Conservation (phyloP, 2,797 vertebrate genomes). For the Sebastes matsubarae region DNA sequence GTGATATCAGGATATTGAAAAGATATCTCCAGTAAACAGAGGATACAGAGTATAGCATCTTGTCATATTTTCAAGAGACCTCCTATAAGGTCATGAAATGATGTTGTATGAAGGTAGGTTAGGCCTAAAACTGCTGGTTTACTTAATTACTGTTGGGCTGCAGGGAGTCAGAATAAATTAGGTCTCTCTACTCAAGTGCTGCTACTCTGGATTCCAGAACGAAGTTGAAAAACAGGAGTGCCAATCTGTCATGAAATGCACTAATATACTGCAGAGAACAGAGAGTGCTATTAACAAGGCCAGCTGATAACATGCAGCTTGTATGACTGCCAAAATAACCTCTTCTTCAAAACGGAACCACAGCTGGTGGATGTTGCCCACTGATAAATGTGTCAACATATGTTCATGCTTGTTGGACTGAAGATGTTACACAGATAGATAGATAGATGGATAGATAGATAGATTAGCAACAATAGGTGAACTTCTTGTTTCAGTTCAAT, state of each 20-base stretch:
- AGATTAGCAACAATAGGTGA: neutral
- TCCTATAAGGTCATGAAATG: neutral
- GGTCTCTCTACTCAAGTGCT: neutral
- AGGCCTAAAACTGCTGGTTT: neutral
- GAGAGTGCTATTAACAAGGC: neutral
- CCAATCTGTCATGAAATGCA: neutral
- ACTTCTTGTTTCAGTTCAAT: neutral
- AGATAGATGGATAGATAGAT: neutral
- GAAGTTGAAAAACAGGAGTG: neutral
- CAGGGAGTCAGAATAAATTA: neutral
- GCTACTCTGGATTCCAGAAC: neutral
- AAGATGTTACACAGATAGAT: neutral
- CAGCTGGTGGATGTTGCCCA: neutral
- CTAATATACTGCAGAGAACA: neutral
- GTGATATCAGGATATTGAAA: conserved; percentile 13
- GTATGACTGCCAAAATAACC: neutral
- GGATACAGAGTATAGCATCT: neutral
- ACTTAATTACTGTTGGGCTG: neutral
- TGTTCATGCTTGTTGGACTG: neutral
- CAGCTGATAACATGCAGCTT: neutral
- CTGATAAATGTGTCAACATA: neutral
- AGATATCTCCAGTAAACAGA: neutral
- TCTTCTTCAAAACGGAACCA: neutral
- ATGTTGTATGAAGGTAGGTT: neutral
- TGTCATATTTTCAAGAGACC: neutral